Conservation (phyloP, 92 coral and sea anemone species). For the Virgularia gustaviana region DNA sequence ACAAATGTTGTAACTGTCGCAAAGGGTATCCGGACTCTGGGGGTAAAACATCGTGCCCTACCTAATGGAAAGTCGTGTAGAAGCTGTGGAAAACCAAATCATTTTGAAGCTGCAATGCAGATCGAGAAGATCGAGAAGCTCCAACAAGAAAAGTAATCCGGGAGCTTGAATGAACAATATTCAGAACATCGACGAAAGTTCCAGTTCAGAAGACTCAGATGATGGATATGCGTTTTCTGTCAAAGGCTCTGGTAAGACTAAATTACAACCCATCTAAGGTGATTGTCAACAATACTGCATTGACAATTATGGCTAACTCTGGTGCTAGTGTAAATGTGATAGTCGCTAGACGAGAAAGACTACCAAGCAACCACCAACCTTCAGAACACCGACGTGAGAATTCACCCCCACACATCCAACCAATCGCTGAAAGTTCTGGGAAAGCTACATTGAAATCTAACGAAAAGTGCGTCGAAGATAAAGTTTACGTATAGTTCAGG, state of each 20-base stretch:
- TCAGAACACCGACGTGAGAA: slow-evolving; percentile 17
- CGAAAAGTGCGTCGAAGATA: slow-evolving; percentile 17
- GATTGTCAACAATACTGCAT: background rate
- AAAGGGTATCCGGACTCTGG: slow-evolving; percentile 21
- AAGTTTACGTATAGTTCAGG: slow-evolving; percentile 40
- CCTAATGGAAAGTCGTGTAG: slow-evolving; percentile 19
- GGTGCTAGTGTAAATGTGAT: slow-evolving; percentile 16
- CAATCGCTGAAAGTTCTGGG: slow-evolving; percentile 41
- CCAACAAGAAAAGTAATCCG: background rate
- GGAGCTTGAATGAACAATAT: background rate
- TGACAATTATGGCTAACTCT: slow-evolving; percentile 15
- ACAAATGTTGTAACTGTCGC: slow-evolving; percentile 39
- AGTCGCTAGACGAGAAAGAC: too few species aligned
- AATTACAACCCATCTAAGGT: background rate
- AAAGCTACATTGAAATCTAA: slow-evolving; percentile 32
- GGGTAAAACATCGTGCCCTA: slow-evolving; percentile 19
- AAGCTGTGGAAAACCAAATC: slow-evolving; percentile 38
- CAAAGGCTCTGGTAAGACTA: background rate
- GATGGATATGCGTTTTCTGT: slow-evolving; percentile 8
- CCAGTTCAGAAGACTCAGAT: slow-evolving; percentile 14
- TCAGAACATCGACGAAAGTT: background rate
- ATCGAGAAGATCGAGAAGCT: slow-evolving; percentile 24
- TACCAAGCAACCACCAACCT: too few species aligned
- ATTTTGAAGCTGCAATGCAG: slow-evolving; percentile 41
- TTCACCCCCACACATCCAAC: slow-evolving; percentile 42